These are phyloP conservation scores for Symphodus melops DNA, from an alignment of 2,113 vertebrate genomes.

Conservation along the genomic window DNA sequence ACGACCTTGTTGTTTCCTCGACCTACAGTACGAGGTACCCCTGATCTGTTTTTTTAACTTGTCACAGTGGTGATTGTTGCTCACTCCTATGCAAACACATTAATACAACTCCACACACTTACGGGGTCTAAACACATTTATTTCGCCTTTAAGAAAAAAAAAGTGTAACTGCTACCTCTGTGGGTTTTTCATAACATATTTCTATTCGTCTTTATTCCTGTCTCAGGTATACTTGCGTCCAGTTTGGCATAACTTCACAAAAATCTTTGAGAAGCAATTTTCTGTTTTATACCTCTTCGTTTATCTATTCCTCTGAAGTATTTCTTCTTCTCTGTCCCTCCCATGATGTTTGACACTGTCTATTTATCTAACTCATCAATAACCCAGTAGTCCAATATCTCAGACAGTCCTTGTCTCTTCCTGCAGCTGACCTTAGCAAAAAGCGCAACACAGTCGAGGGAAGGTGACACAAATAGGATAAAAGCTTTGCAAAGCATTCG, in stretches of 20 bases:
- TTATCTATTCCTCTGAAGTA: not conserved
- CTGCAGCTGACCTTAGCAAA: conserved; percentile 31
- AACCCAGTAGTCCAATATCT: conserved; percentile 50
- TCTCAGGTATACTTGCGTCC: conserved; percentile 7
- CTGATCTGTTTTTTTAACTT: conserved; percentile 30
- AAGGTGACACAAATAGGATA: conserved; percentile 26
- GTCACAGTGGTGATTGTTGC: conserved; percentile 6
- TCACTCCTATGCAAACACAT: conserved; percentile 15
- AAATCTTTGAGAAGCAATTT: not conserved
- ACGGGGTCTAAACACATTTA: not conserved
- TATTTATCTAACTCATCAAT: conserved; percentile 46
- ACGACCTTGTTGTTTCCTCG: conserved; percentile 24
- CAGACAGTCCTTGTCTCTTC: conserved; percentile 22
- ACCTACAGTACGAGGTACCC: conserved; percentile 5
- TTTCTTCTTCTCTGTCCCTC: not conserved
- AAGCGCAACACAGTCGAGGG: conserved; percentile 21
- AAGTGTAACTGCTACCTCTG: not conserved
- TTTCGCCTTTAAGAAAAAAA: not conserved
- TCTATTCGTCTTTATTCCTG: not conserved
- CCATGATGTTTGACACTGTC: not conserved
- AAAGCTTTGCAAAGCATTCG: conserved; percentile 6
- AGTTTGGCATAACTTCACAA: not conserved
- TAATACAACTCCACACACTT: conserved; percentile 5
- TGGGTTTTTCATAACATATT: not conserved
- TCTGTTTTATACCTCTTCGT: not conserved